Base-by-base conservation (phyloP, 2,888 invertebrate genomes). In the Monopis laevigella region DNA sequence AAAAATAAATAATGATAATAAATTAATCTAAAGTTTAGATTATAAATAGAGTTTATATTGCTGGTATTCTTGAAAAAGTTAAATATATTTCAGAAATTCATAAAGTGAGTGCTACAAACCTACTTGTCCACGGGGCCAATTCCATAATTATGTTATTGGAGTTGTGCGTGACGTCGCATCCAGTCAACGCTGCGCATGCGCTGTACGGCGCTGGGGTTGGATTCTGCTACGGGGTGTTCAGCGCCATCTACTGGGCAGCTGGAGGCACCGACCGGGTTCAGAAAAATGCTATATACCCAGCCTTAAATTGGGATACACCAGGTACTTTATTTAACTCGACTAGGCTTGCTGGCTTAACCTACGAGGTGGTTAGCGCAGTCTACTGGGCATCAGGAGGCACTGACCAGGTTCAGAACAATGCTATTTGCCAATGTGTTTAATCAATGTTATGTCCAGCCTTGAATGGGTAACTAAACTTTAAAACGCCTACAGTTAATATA, bases 361-460 rank as follows among this genome's bases (percentile, higher is more conserved):
- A 84, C 52, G 80, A 78, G 1, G 52, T 78, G 3, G 82, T 82
- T 55, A 80, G 81, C 48, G 73, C 69, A 10, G 52, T 80, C 46
- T 82, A 82, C 55, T 81, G 74, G 72, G 67, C 65, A 0, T 56
- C 63, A 1, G 81, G 81, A 0, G 82, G 82, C 7, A 81, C 80
- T 1, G 80, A 81, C 52, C 53, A 78, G 17, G 47, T 70, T 27
- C 89, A 89, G 1, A 58, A 82, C 7, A 81, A 80, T 0, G 87
- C 84, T 44, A 90, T 93, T 46, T 93, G n/a, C n/a, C n/a, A n/a
- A n/a, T n/a, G n/a, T n/a, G n/a, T n/a, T n/a, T n/a, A n/a, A n/a
- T n/a, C n/a, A n/a, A n/a, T n/a, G n/a, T n/a, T 93, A 46, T 93
- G 93, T 59, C 84, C 85, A 24, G 84, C 90, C 0, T 70, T 93